phyloP scores from a whole-genome alignment of 2,113 vertebrate species.

The western clawed frog (Xenopus tropicalis) region UCB_Xtro_10.0 CM004443.2:42852501-42853000 shows the following conservation, averaged over 20 bases:
- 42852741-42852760: conserved; percentile 30
- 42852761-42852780: conserved; percentile 15
- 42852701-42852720: conserved; percentile 34
- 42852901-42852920: conserved; percentile 5
- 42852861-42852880: conserved; percentile 17
- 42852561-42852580: conserved; percentile 6
- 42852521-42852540: conserved; percentile 33
- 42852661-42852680: conserved; percentile 25
- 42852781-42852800: conserved; percentile 15
- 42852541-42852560: neutral
- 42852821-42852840: conserved; percentile 12
- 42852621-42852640: conserved; percentile 25
- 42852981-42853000: conserved; percentile 21
- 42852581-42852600: conserved; percentile 33
- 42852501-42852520: conserved; percentile 22
- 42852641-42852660: conserved; percentile 27
- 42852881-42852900: conserved; percentile 11
- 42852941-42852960: conserved; percentile 15
- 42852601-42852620: conserved; percentile 28
- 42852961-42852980: conserved; percentile 10
- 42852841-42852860: conserved; percentile 10
- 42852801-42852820: conserved; percentile 18
- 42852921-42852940: conserved; percentile 12
- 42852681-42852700: conserved; percentile 13
- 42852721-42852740: conserved; percentile 30